These are phyloP conservation scores for Oreochromis aureus DNA, from an alignment of 2,113 vertebrate genomes.

Conservation along the genomic window DNA sequence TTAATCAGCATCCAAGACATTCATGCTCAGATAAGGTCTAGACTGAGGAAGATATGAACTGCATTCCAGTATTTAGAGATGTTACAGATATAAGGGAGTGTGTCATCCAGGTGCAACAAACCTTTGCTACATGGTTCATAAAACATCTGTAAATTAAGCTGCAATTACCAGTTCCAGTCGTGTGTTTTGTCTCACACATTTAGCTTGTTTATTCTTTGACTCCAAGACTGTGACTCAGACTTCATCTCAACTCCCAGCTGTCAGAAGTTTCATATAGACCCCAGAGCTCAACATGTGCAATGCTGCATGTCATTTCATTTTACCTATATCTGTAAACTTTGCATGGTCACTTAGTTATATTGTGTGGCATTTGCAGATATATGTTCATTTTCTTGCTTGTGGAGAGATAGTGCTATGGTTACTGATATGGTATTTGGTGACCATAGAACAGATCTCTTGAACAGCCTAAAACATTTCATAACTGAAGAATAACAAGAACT, in stretches of 20 bases:
- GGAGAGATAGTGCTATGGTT: not conserved
- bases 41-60: not conserved
- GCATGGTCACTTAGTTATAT: not conserved
- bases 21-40: conserved; percentile 6
- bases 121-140: not conserved
- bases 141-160: not conserved
- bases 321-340: conserved; percentile 14
- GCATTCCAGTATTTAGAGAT: conserved; percentile 9
- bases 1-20: not conserved
- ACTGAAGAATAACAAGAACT: not conserved
- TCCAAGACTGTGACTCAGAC: not conserved
- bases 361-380: not conserved
- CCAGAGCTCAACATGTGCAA: not conserved
- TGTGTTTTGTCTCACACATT: not conserved
- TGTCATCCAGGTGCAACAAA: not conserved
- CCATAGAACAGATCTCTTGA: not conserved
- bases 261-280: conserved; percentile 5
- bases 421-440: not conserved
- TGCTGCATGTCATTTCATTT: not conserved
- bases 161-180: not conserved
- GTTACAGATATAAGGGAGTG: not conserved
- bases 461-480: not conserved
- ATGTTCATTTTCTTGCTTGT: not conserved
- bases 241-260: not conserved
- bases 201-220: not conserved